Evolutionary conservation across 1,140 invertebrate species (phyloP), one percentile per base, ranked within the genome.

Genomic region (Adelges cooleyi): DNA sequence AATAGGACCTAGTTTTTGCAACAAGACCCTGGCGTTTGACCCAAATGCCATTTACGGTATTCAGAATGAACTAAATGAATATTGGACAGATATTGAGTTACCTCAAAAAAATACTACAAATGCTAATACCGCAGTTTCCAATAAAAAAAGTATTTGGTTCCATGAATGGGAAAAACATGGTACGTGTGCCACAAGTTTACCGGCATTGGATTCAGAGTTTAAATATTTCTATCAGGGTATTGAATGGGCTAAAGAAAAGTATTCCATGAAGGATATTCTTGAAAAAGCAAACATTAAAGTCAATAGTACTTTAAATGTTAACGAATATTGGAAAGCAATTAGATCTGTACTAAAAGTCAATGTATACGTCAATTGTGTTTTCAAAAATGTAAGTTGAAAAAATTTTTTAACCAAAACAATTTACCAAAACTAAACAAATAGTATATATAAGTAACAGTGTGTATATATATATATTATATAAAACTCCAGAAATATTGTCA

Each of bases 211-310:
- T 68, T 81, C 77, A 5, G 83, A 90, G 71, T 71, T 79, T 0
- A 87, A 88, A 71, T 92, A 89, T 72, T 91, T 91, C 68, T 70
- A 74, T 2, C 76, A 81, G 68, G 87, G 85, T 0, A 70, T 91
- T 1, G 71, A 79, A n/a, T 83, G 84, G 77, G 42, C 56, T 48
- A 23, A 62, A 15, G 10, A 62, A n/a, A 33, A 33, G 11, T 62
- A 48, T 22, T 29, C 42, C 33, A 62, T 62, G 42, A 48, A 33
- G 13, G 42, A 62, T 9, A 22, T 62, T 62, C 44, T 62, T 18
- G 27, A 33, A 22, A 62, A 62, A 48, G 20, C 9, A 29, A 27
- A 18, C n/a, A 33, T 62, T 29, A 18, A 44, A 46, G 3, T 62
- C 20, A 62, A 62, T 33, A 62, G 56, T 22, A 18, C 56, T 29